These are phyloP conservation scores for Caenorhabditis auriculariae DNA, from an alignment of 2,888 invertebrate species.

Conservation along the genomic window DNA sequence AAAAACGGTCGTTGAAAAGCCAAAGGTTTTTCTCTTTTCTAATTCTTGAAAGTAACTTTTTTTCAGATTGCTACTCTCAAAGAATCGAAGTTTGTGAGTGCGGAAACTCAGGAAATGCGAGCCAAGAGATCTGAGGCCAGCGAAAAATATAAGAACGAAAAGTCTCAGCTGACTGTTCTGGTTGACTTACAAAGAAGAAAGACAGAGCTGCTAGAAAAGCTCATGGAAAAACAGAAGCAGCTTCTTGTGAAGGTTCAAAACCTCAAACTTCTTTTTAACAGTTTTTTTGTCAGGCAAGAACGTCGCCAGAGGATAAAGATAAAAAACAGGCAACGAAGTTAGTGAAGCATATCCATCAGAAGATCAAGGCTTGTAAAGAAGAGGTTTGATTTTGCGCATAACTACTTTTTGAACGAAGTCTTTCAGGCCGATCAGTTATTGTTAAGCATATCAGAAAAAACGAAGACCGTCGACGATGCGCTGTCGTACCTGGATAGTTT, in stretches of 20 bases:
- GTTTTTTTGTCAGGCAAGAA: conserved; percentile 7
- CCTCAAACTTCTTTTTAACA: background rate
- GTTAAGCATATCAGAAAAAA: conserved; percentile 22
- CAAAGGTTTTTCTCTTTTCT: background rate
- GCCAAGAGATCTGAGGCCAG: conserved; percentile 17
- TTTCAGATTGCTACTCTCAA: conserved; percentile 27
- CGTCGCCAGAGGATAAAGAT: conserved; percentile 17
- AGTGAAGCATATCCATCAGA: conserved; percentile 79
- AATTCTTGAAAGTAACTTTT: too few relatives aligned
- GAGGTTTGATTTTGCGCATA: conserved; percentile 68
- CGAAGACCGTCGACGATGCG: conserved; percentile 16
- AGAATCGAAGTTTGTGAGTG: conserved; percentile 36
- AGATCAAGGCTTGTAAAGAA: conserved; percentile 73
- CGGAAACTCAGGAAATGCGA: conserved; percentile 15
- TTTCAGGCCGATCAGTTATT: background rate
- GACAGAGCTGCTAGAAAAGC: conserved; percentile 82
- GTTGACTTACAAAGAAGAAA: conserved; percentile 79
- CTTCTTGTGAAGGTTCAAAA: conserved; percentile 13
- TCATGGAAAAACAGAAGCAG: conserved; percentile 82
- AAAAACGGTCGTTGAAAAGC: too few relatives aligned
- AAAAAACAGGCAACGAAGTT: conserved; percentile 65
- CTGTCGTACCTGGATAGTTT: conserved; percentile 11
- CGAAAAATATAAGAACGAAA: conserved; percentile 16
- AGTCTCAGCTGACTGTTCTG: conserved; percentile 7
- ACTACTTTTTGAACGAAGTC: background rate